Evolutionary conservation across 2,113 vertebrate genomes (phyloP), one percentile per base, ranked within the genome.

Genomic region (Pithys albifrons): DNA sequence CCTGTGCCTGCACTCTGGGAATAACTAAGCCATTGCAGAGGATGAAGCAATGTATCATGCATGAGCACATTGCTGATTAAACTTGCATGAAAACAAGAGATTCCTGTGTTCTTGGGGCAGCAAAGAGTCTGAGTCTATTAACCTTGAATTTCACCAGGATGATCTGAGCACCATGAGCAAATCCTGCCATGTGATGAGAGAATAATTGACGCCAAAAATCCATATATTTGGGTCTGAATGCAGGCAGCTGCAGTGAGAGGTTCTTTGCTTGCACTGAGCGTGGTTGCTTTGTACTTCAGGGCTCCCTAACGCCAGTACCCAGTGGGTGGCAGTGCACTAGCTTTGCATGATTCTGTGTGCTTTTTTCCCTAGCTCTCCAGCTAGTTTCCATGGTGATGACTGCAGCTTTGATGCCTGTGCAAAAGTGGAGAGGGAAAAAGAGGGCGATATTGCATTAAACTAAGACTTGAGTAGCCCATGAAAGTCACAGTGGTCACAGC

Each of bases 341-440:
- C 85, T 97, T 95, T 95, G 94, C 92, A 94, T 96, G 88, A 89
- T 89, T 95, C 92, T 75, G 3, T 87, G 84, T 87, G 90, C 93
- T 55, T 66, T 55, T 71, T 52, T 59, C 69, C 74, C 70, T 10
- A 92, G 73, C 97, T 97, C 97, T 97, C 72, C 70, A 95, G 93
- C 98, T 97, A 96, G 99, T 99, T 99, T 98, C 99, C 98, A 99
- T 99, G 98, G 99, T 96, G 98, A 99, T 98, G 93, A 71, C 92
- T 98, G 97, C 97, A 96, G 97, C 93, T 97, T 97, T 97, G 94
- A 93, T 95, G 89, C 93, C 96, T 86, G 80, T 89, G 85, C 84
- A 48, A 17, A 94, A 96, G 94, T 52, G 70, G 71, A 66, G 85
- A 81, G 80, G 55, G 70, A 81, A 95, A 83, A 86, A 95, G 97